Evolutionary conservation across 2,888 invertebrate species (phyloP), one percentile per base, ranked within the genome.

Genomic region (Euclidia mi): DNA sequence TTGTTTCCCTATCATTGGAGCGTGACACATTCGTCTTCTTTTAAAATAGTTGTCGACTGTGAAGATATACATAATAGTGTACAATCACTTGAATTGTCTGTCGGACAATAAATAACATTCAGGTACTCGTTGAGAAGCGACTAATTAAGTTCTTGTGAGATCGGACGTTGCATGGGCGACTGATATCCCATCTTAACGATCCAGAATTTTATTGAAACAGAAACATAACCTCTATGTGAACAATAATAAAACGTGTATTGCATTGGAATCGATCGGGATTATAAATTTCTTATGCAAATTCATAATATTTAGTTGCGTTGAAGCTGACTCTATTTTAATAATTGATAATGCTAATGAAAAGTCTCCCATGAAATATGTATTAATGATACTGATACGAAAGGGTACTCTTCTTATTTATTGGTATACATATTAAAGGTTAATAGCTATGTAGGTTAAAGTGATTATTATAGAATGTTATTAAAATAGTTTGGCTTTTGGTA

Each of bases 101-200:
- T 78, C 82, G 71, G 82, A 85, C 84, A 87, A 92, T 93, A 92
- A 92, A 93, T 92, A 90, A 90, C 87, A 76, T 81, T 71, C 76
- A 61, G 76, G 61, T 82, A 83, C 82, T 84, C 79, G 88, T 85
- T 87, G 89, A 90, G 84, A 89, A 81, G 82, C 82, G 76, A 86
- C 92, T 93, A 93, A 93, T 93, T 92, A 93, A 93, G 93, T 91
- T 91, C 92, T 91, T 90, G 88, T 89, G 87, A 73, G 84, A 80
- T 80, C 76, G 80, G 73, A 82, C 81, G 68, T 66, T 59, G 86
- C 87, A 92, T 92, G 84, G 92, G 92, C 82, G 87, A 66, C 43
- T 61, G 77, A 80, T 78, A 78, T 66, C 69, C 78, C 78, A 75
- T 76, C 78, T 76, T 79, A 85, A 85, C 84, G 85, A 88, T 83